These are phyloP conservation scores for Nothura maculosa DNA, from an alignment of 2,797 vertebrate genomes.

Conservation along the genomic window DNA sequence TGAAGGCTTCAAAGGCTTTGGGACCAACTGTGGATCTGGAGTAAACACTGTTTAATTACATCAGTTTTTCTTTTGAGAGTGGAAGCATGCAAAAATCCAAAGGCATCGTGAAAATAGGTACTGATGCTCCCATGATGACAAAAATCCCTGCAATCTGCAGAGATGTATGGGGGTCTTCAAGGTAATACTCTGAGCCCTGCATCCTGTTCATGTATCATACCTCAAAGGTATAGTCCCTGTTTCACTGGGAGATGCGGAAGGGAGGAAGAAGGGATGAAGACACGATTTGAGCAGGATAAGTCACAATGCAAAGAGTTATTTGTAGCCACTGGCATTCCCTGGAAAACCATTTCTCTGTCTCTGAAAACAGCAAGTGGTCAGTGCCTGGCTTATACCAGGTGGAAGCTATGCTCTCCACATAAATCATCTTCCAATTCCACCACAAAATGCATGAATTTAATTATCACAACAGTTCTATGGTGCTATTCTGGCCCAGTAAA, in stretches of 20 bases:
- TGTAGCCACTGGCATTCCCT: not conserved
- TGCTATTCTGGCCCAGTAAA: not conserved
- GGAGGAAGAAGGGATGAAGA: not conserved
- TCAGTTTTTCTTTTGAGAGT: not conserved
- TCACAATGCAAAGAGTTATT: fast-evolving
- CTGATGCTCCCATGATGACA: not conserved
- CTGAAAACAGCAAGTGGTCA: fast-evolving
- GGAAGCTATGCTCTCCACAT: not conserved
- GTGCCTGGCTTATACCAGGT: not conserved
- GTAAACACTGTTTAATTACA: not conserved
- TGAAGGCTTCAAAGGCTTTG: not conserved
- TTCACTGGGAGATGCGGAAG: not conserved
- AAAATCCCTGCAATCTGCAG: not conserved
- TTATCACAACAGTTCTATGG: not conserved
- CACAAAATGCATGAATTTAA: not conserved
- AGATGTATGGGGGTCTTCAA: not conserved
- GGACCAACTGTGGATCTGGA: not conserved
- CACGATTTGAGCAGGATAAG: fast-evolving
- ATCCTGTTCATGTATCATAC: fast-evolving
- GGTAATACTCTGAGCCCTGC: not conserved
- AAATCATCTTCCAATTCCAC: not conserved
- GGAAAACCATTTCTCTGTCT: not conserved
- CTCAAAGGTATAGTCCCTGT: not conserved
- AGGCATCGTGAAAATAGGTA: not conserved
- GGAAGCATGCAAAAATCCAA: not conserved